Evolutionary conservation across 2,797 vertebrate species (phyloP).

Genomic region (Phrynocephalus forsythii): DNA sequence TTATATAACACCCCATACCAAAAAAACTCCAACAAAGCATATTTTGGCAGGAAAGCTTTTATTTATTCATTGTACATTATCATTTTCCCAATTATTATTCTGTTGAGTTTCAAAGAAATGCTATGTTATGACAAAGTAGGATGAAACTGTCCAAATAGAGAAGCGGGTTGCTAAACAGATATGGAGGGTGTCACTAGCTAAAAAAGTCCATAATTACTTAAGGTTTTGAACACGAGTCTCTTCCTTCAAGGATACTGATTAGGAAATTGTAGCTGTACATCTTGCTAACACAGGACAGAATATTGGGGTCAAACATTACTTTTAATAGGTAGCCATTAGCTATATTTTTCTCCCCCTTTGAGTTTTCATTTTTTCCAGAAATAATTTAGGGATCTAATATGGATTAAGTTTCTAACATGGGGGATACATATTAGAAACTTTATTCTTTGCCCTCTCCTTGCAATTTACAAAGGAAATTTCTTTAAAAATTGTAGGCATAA

Average conservation of each 20-base stretch:
- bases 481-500: background rate
- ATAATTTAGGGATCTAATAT: background rate
- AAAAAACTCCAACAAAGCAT: background rate
- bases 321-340: background rate
- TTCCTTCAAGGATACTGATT: background rate
- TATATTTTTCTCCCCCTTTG: background rate
- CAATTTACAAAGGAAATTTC: background rate
- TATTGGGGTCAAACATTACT: slow-evolving; percentile 2
- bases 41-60: background rate
- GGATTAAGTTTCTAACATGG: background rate
- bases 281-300: background rate
- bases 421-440: background rate
- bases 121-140: background rate
- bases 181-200: background rate
- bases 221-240: background rate
- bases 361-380: background rate
- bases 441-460: background rate
- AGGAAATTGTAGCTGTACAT: background rate
- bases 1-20: too few species aligned
- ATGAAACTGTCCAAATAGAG: background rate
- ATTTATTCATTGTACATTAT: background rate
- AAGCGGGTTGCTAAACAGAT: background rate
- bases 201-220: background rate
- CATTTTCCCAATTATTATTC: slow-evolving; percentile 1
- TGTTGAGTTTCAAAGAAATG: background rate